Conservation (phyloP, 2,113 vertebrate genomes). For the Serinus canaria region DNA sequence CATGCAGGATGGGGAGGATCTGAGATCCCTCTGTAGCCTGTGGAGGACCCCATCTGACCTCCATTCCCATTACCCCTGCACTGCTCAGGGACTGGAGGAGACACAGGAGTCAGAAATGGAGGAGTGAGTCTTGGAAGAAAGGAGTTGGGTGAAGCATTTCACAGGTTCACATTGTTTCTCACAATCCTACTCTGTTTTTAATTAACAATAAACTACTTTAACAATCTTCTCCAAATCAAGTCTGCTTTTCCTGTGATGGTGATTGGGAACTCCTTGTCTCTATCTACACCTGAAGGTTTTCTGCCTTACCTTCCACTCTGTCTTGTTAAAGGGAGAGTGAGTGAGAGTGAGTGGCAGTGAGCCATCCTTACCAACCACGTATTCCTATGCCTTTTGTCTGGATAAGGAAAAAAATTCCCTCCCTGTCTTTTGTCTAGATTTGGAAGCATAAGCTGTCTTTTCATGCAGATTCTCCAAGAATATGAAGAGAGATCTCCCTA, state of each 20-base stretch:
- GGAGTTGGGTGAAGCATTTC: not conserved
- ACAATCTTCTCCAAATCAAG: not conserved
- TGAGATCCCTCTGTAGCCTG: accelerated
- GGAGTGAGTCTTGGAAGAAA: not conserved
- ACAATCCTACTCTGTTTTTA: not conserved
- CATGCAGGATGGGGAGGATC: not conserved
- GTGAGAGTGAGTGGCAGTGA: not conserved
- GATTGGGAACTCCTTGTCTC: not conserved
- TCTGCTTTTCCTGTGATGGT: not conserved
- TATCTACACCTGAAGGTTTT: not conserved
- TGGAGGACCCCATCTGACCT: accelerated
- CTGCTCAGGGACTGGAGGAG: not conserved
- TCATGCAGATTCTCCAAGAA: not conserved
- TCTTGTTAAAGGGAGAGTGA: not conserved
- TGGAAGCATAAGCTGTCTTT: not conserved
- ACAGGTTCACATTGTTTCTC: not conserved
- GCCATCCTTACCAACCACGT: not conserved
- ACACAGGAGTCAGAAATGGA: not conserved
- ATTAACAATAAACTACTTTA: not conserved
- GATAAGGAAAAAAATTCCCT: not conserved
- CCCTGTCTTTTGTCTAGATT: not conserved
- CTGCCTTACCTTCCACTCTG: not conserved
- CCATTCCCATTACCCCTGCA: not conserved
- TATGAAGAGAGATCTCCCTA: not conserved
- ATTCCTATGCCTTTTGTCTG: not conserved